Base-by-base conservation (phyloP, 1,140 invertebrate species). In the Penaeus japonicus region DNA sequence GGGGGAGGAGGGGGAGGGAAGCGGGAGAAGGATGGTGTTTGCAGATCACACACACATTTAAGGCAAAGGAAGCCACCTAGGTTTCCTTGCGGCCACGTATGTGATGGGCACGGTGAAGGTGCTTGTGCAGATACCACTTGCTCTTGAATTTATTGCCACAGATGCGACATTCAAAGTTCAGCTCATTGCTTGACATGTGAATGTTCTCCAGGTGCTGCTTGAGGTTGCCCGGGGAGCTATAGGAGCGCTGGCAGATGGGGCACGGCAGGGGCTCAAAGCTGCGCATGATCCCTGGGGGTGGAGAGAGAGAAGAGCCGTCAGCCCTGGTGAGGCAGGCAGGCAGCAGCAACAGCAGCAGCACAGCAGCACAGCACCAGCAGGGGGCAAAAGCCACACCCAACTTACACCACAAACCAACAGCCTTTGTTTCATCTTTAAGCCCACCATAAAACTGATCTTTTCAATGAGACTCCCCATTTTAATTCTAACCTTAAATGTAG, bases 71-170 rank as follows among this genome's bases (percentile, higher is more conserved):
- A 47, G 47, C 70, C 65, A 83, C 80, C 86, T 84, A 89, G 55
- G 85, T 89, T 47, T 90, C 90, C 87, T 90, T 90, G 87, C 90
- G 87, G 70, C 90, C 90, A 75, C 90, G 84, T 79, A 90, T 90
- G 85, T 90, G 90, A 82, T 90, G 90, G 80, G 90, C 90, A 57
- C 90, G 90, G 85, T 90, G 90, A 70, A 90, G 90, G 85, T 90
- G 90, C 75, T 90, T 90, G 88, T 90, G 90, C 65, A 90, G 90
- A 83, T 90, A 90, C 90, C 90, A 90, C 88, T 90, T 90, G 88
- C 90, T 90, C 90, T 90, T 90, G 90, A 90, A 90, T 87, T 90
- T 90, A 87, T 90, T 90, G 85, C 89, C 89, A 84, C 90, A 90
- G 82, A 90, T 90, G 85, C 90, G 90, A 85, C 90, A 90, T 77